Evolutionary conservation across 2,888 invertebrate species (phyloP), one percentile per base, ranked within the genome.

Genomic region (Pachliopta kotzebuea): DNA sequence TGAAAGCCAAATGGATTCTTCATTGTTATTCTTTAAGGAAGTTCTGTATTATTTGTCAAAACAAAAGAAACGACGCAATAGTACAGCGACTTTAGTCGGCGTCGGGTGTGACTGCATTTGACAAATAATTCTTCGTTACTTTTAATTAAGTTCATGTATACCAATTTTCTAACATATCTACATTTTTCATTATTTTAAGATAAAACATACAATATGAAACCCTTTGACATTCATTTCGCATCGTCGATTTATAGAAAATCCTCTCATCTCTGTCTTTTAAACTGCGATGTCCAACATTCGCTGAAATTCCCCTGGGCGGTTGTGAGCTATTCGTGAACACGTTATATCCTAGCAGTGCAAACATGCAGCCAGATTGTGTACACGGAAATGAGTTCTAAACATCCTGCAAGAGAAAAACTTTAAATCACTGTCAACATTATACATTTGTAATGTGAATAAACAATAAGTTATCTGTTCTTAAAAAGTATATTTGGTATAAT

Each of bases 1-100:
- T 68, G 70, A 73, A 79, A 79, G 83, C 85, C 86, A 86, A 86
- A 86, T 81, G 80, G 79, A 79, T 82, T 78, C 72, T 74, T 74
- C 76, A 77, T 77, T 73, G 78, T 76, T 75, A 73, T 71, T 50
- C 14, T 37, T 31, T 65, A 56, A 17, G 52, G 23, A 60, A 23
- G 56, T 37, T 50, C 26, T 57, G 59, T 59, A 50, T 59, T 66
- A 58, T 54, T 61, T 21, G 31, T 54, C 42, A 29, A 60, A 56
- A 63, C 65, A 29, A 65, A 31, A 65, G 58, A 45, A 8, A 14
- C 37, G 14, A n/a, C 18, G 11, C 2, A 45, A 45, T 45, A n/a
- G 6, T 18, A 45, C n/a, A 45, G 45, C 45, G n/a, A 45, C n/a
- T n/a, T 45, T 6, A n/a, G n/a, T n/a, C n/a, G 45, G n/a, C n/a